Evolutionary conservation across 2,113 vertebrate species (phyloP).

Genomic region (Sturnus vulgaris): DNA sequence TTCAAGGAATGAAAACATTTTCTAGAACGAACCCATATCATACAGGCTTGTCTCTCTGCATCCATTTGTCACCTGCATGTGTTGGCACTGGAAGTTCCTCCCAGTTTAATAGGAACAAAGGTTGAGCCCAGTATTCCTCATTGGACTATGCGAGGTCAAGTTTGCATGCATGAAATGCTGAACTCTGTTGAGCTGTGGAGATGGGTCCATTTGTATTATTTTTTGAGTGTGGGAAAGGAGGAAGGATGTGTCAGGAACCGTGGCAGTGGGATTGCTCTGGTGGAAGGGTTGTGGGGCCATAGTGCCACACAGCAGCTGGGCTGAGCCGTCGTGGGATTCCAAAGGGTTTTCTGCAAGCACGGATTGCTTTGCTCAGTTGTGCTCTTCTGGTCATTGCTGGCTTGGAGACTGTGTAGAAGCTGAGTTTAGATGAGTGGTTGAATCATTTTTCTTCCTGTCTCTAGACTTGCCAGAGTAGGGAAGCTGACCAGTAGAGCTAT

Average conservation of each 20-base stretch:
- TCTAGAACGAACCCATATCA: background rate
- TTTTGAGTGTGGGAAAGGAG: background rate
- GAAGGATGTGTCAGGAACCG: background rate
- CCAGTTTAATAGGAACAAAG: background rate
- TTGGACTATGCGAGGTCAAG: background rate
- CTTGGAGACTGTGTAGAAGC: background rate
- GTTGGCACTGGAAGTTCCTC: background rate
- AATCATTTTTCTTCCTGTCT: background rate
- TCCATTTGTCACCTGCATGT: background rate
- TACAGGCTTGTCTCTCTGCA: background rate
- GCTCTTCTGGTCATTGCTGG: background rate
- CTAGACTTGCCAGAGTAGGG: background rate
- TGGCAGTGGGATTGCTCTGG: background rate
- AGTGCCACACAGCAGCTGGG: background rate
- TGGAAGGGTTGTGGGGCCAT: background rate
- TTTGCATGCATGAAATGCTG: rapidly evolving
- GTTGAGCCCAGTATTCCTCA: background rate
- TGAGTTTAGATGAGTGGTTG: background rate
- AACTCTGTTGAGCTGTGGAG: background rate
- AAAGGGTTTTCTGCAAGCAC: background rate
- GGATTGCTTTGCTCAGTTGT: background rate
- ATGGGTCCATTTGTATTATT: background rate
- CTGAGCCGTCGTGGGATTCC: background rate
- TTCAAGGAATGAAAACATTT: background rate
- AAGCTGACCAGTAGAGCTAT: background rate